Base-by-base conservation (phyloP, 2,888 invertebrate genomes). In the Luffia ferchaultella region DNA sequence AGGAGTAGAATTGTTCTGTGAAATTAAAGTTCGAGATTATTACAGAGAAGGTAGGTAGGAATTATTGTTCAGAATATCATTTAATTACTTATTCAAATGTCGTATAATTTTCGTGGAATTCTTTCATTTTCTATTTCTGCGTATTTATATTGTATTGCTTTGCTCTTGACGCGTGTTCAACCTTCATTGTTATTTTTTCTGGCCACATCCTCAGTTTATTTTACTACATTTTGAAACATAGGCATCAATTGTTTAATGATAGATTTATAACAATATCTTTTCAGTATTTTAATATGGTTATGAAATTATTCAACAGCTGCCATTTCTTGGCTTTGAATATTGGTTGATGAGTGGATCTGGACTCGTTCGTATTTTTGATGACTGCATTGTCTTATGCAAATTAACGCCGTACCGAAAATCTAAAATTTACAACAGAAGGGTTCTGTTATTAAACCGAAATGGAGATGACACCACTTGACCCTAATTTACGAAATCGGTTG, bases 151-250 rank as follows among this genome's bases (percentile, higher is more conserved):
- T n/a, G n/a, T n/a, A n/a, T n/a, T n/a, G n/a, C n/a, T n/a, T n/a
- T n/a, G n/a, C n/a, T n/a, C n/a, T n/a, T n/a, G n/a, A n/a, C n/a
- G n/a, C n/a, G n/a, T n/a, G n/a, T n/a, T n/a, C n/a, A 41, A 63
- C 67, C 62, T 71, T 74, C 77, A 76, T 78, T 82, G 76, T 77
- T 74, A 46, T 77, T 80, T 64, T 82, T 80, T 80, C 71, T 77
- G 67, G 82, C 82, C 82, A 82, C 82, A 82, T 82, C 80, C 78
- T 76, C 82, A 80, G 66, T 75, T 74, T 72, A 70, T 72, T 74
- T 66, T 68, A 65, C 73, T 82, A 78, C 82, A 78, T 78, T 78
- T 77, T 74, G 76, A 73, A n/a, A n/a, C n/a, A n/a, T n/a, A n/a
- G n/a, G n/a, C n/a, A n/a, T n/a, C n/a, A n/a, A n/a, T n/a, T n/a